Evolutionary conservation across 23 tunicate genomes (phyloP).

Genomic region (Oikopleura dioica): DNA sequence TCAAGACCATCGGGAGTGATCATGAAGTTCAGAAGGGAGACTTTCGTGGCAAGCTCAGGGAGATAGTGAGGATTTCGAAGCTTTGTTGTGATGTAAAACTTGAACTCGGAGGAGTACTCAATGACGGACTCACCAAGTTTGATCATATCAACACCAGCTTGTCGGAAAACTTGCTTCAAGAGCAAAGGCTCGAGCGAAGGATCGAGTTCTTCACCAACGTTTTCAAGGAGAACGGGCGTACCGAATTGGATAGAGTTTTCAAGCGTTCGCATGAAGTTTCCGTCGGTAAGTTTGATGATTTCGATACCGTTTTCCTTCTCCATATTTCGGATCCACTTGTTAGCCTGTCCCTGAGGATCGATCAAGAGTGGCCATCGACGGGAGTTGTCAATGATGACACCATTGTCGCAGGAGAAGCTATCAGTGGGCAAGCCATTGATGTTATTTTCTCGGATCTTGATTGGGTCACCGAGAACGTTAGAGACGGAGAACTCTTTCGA

Average conservation of each 20-base stretch:
- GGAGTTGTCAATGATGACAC: constrained; percentile 89
- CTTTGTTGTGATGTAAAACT: constrained; percentile 96
- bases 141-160: constrained; percentile 65
- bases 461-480: constrained; percentile 61
- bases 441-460: constrained; percentile 81
- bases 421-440: constrained; percentile 87
- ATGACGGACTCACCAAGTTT: constrained; percentile 86
- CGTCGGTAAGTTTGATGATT: constrained; percentile 54
- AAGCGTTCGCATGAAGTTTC: constrained; percentile 80
- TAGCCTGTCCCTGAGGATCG: constrained; percentile 96
- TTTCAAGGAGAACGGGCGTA: constrained; percentile 74
- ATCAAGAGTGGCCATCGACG: constrained; percentile 96
- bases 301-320: constrained; percentile 73
- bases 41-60: constrained; percentile 90
- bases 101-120: constrained; percentile 76
- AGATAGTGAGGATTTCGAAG: constrained; percentile 89
- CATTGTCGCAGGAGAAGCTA: constrained; percentile 71
- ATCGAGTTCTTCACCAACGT: constrained; percentile 78
- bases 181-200: constrained; percentile 96
- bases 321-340: constrained; percentile 79
- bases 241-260: constrained; percentile 97
- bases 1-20: constrained; percentile 95
- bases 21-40: constrained; percentile 96
- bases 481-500: constrained; percentile 57
- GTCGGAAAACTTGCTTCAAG: constrained; percentile 79